phyloP scores from a whole-genome alignment of 2,113 vertebrate species.

The Callionymus lyra region DNA sequence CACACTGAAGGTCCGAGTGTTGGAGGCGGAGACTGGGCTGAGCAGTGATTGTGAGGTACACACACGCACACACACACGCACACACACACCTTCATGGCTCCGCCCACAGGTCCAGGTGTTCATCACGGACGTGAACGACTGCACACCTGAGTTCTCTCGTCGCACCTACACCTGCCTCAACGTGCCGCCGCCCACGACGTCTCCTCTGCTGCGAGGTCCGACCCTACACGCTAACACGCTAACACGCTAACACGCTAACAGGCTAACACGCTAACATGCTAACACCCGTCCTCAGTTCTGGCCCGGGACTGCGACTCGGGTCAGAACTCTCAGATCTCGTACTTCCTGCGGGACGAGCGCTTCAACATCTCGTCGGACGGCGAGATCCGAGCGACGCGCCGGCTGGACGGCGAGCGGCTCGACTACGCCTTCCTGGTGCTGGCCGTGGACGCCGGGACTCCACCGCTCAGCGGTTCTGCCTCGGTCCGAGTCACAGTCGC shows the following conservation, averaged over 20 bases:
- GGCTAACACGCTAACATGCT: no score
- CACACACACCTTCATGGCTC: background rate
- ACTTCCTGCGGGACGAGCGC: slow-evolving; percentile 74
- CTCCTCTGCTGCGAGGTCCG: slow-evolving; percentile 81
- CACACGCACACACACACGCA: background rate
- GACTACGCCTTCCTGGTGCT: slow-evolving; percentile 85
- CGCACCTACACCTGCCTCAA: slow-evolving; percentile 84
- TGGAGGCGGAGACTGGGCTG: slow-evolving; percentile 70
- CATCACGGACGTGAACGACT: slow-evolving; percentile 81
- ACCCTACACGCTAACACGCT: no score
- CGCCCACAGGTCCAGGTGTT: slow-evolving; percentile 71
- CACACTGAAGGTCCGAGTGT: slow-evolving; percentile 71
- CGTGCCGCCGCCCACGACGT: no score
- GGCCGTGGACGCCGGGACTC: slow-evolving; percentile 75
- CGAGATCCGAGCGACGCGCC: slow-evolving; percentile 70
- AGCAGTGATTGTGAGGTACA: slow-evolving; percentile 77
- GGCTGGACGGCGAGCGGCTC: slow-evolving; percentile 77
- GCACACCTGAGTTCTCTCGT: slow-evolving; percentile 80
- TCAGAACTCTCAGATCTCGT: slow-evolving; percentile 75
- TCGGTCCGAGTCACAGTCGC: slow-evolving; percentile 72
- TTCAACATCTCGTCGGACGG: slow-evolving; percentile 75
- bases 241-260: no score
- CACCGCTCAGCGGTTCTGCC: slow-evolving; percentile 76
- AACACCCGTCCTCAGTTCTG: slow-evolving; percentile 63
- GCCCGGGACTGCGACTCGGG: slow-evolving; percentile 82